Conservation (phyloP, 2,113 vertebrate species). For the Cercocebus atys region DNA sequence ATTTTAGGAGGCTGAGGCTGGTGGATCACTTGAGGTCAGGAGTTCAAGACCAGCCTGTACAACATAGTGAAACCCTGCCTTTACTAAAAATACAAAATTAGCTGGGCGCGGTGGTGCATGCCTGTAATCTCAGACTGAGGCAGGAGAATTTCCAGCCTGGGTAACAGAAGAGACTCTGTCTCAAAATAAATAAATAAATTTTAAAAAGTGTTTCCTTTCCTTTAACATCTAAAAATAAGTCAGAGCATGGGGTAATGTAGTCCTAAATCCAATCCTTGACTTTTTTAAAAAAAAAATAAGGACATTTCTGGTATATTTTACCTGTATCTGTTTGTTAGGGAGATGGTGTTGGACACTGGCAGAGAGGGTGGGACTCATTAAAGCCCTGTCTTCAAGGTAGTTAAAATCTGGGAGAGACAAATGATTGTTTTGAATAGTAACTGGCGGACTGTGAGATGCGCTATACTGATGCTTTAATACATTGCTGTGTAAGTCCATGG, state of each 20-base stretch:
- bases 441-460: accelerated
- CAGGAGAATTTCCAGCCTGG: no score
- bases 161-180: no score
- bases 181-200: no score
- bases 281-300: neutral
- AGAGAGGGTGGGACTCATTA: accelerated
- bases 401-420: neutral
- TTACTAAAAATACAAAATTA: no score
- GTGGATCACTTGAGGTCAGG: no score
- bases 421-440: neutral
- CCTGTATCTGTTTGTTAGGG: neutral
- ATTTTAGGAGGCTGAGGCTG: no score
- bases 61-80: no score
- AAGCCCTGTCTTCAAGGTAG: neutral
- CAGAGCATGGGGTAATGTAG: neutral
- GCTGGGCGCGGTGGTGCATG: no score
- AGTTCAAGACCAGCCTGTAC: no score
- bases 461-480: accelerated
- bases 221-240: neutral
- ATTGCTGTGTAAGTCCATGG: neutral
- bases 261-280: neutral
- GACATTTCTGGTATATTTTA: neutral
- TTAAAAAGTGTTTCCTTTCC: neutral
- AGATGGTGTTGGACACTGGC: neutral
- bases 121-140: no score